Evolutionary conservation across 2,113 vertebrate genomes (phyloP).

Genomic region (Martes martes): DNA sequence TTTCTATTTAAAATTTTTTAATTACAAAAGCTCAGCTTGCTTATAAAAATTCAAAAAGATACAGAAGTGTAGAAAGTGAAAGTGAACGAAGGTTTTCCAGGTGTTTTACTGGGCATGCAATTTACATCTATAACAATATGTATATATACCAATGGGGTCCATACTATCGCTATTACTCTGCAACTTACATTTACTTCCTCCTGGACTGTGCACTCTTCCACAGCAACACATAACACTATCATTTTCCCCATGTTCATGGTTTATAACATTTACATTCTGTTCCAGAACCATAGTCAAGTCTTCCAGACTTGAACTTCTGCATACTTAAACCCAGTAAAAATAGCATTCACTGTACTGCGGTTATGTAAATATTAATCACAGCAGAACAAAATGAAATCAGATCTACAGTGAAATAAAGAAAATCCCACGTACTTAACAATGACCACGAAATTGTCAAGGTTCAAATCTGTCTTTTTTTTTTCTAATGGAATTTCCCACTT

Average conservation of each 20-base stretch:
- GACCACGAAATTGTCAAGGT: not conserved
- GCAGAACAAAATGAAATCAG: not conserved
- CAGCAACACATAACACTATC: rapidly evolving
- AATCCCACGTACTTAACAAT: not conserved
- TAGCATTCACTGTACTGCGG: not conserved
- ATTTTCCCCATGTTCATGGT: not conserved
- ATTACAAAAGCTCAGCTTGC: not conserved
- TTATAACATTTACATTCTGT: not conserved
- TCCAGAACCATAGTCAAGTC: not conserved
- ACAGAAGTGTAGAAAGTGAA: not conserved
- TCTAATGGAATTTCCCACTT: not conserved
- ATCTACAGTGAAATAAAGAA: not conserved
- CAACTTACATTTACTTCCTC: not conserved
- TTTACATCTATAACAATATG: not conserved
- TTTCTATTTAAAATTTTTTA: not conserved
- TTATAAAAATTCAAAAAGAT: slow-evolving; percentile 23
- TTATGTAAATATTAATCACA: not conserved
- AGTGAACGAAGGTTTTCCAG: not conserved
- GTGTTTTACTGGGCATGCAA: not conserved
- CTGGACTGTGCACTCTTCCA: not conserved
- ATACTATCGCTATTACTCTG: not conserved
- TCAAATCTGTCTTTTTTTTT: not conserved
- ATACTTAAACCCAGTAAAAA: slow-evolving; percentile 38
- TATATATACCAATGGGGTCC: not conserved
- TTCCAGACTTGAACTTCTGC: not conserved